phyloP scores from a whole-genome alignment of 2,797 vertebrate genomes.

The Artibeus lituratus region DNA sequence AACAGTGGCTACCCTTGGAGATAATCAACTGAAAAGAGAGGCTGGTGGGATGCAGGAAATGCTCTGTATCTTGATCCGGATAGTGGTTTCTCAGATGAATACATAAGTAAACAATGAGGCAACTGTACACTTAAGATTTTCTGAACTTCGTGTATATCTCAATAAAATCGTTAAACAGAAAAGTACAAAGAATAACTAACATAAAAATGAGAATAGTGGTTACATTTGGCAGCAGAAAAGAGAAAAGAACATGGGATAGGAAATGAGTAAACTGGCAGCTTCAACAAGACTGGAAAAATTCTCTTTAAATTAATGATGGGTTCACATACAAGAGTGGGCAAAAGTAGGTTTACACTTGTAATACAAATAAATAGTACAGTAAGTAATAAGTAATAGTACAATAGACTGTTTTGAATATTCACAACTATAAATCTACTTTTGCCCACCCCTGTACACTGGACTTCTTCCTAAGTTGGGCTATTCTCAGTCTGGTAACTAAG shows the following conservation, averaged over 20 bases:
- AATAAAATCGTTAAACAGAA: background rate
- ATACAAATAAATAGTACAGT: no score
- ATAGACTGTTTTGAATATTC: no score
- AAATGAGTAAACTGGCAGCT: background rate
- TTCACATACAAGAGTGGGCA: background rate
- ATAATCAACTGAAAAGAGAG: background rate
- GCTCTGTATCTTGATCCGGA: background rate
- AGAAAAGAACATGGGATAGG: background rate
- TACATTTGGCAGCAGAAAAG: background rate
- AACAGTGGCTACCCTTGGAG: background rate
- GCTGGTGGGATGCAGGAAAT: background rate
- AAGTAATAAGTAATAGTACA: no score
- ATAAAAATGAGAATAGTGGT: background rate
- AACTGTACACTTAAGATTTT: background rate
- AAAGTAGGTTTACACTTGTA: no score
- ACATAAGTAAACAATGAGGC: background rate
- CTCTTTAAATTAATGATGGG: background rate
- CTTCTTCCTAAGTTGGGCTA: background rate
- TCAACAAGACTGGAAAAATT: background rate
- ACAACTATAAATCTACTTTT: no score
- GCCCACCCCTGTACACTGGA: background rate
- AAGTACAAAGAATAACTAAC: background rate
- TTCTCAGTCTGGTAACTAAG: background rate
- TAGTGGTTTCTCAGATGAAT: background rate
- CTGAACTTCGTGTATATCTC: background rate